Conservation (phyloP, 2,797 vertebrate species). For the Emys orbicularis region DNA sequence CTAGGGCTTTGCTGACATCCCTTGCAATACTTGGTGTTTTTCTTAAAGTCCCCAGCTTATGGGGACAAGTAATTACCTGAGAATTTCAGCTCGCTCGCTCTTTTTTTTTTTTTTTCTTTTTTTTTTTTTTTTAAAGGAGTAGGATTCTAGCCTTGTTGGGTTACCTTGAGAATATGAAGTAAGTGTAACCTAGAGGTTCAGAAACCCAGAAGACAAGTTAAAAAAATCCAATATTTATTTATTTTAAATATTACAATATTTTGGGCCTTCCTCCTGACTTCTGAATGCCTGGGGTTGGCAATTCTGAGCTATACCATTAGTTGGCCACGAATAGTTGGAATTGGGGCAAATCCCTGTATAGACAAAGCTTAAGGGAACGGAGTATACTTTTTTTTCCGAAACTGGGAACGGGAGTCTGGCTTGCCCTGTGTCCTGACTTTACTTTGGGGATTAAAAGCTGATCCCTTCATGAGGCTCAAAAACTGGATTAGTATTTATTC, state of each 20-base stretch:
- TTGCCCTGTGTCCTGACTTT: background rate
- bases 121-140: too few relatives aligned
- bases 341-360: background rate
- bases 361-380: background rate
- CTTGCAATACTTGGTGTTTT: background rate
- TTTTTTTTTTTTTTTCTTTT: background rate
- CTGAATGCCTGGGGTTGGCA: background rate
- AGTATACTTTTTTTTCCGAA: background rate
- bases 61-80: background rate
- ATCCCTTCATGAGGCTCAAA: background rate
- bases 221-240: background rate
- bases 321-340: background rate
- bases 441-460: background rate
- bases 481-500: constrained; percentile 20
- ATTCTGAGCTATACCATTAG: background rate
- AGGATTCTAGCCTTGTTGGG: background rate
- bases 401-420: background rate
- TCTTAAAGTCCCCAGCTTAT: background rate
- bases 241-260: background rate
- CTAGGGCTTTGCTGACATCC: background rate
- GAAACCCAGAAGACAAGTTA: background rate
- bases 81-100: background rate
- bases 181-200: background rate
- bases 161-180: background rate
- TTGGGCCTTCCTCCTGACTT: background rate